Evolutionary conservation across 2,113 vertebrate species (phyloP), one percentile per base, ranked within the genome.

Genomic region (Bubo scandiacus): DNA sequence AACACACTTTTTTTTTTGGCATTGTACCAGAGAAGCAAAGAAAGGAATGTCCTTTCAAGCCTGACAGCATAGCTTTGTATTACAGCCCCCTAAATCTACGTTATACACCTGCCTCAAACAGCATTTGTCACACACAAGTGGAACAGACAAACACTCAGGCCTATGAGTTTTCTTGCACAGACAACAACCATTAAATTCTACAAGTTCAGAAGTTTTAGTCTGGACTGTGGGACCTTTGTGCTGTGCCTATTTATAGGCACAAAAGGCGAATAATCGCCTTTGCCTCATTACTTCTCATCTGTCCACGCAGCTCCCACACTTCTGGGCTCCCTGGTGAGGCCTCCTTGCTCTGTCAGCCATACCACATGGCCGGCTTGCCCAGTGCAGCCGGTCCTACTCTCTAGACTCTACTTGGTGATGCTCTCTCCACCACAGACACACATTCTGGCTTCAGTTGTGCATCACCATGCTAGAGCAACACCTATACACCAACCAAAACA

Each of bases 241-340:
- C 43, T 66, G 27, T 38, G 27, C 42, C 42, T 78, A 6, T 78
- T 92, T 47, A 85, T 42, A 74, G 19, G 27, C n/a, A 74, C 29
- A 49, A 18, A 67, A 59, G 13, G 15, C 15, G 61, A 79, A 13
- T 11, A 62, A 52, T 13, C 55, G 43, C 26, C 58, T 74, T 81
- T 84, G 12, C 9, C 71, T 51, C 18, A 32, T 45, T 59, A 36
- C 51, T 62, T 70, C 23, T 21, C 45, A 71, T 26, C 25, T 62
- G 13, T 40, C 36, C 58, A 11, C 0, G 2, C 2, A 18, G n/a
- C 26, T 72, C 6, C 32, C 32, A 38, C 1, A 5, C 6, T 54
- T 4, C 27, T 9, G 29, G 26, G 57, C 34, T 59, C 8, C 21
- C 27, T 22, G 19, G 29, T 7, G 14, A 25, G 17, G 3, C 7